These are phyloP conservation scores for Tachysurus fulvidraco DNA, from an alignment of 2,113 vertebrate genomes.

Conservation along the genomic window DNA sequence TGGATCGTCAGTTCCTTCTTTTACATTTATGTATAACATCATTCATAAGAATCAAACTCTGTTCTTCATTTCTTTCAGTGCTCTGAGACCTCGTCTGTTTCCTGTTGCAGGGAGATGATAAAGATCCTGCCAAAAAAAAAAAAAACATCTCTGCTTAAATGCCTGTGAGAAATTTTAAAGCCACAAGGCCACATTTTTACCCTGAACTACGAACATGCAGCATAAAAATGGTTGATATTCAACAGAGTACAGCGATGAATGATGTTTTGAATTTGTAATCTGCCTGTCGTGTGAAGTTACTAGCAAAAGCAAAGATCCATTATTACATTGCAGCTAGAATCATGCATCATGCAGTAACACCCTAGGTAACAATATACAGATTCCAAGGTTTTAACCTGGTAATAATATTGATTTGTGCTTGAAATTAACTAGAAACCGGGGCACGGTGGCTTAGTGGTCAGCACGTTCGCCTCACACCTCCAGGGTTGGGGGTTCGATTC, in stretches of 20 bases:
- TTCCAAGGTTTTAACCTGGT: neutral
- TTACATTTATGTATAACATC: neutral
- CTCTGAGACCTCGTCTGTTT: conserved; percentile 34
- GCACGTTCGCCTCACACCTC: too few relatives aligned
- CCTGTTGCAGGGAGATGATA: conserved; percentile 27
- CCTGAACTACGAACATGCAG: neutral
- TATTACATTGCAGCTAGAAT: neutral
- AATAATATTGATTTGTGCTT: neutral
- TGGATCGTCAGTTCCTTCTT: neutral
- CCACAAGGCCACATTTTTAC: neutral
- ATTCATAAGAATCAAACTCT: neutral
- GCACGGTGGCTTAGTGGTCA: too few relatives aligned
- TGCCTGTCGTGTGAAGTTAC: neutral
- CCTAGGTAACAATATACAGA: neutral
- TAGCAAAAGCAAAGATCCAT: neutral
- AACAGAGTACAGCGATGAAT: neutral
- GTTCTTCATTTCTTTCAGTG: neutral
- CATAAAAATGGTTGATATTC: neutral
- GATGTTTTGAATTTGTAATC: neutral
- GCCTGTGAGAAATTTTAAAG: neutral
- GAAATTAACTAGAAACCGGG: neutral
- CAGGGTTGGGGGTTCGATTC: too few relatives aligned
- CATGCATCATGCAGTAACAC: neutral
- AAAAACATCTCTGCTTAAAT: conserved; percentile 3
- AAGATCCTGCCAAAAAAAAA: conserved; percentile 33